Base-by-base conservation (phyloP, 2,113 vertebrate species). In the Pedetes capensis region DNA sequence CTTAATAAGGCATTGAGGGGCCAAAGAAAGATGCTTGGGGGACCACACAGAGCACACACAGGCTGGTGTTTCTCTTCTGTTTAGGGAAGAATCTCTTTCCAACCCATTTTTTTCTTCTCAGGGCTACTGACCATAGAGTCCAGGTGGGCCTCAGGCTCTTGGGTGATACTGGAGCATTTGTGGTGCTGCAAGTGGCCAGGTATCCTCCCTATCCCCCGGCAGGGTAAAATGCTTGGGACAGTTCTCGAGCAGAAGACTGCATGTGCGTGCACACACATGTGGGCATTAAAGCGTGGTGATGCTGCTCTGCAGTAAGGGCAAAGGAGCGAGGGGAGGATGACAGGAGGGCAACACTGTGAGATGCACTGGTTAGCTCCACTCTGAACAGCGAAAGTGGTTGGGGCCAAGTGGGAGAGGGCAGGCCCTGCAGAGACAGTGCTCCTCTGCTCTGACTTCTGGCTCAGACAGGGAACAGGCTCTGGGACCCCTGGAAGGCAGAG, bases 281-380 rank as follows among this genome's bases (percentile, higher is more conserved):
- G 66, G 49, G 78, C 49, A 4, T 66, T 64, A 34, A 88, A 78
- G 23, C 20, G 61, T 5, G 12, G 47, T 17, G 8, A 32, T 5
- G 78, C 49, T 0, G 0, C 14, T 53, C 23, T 69, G 3, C 2
- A 34, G 27, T 10, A 68, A 79, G 74, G 18, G 49, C 34, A 68
- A 23, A 72, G 17, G 69, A 80, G 61, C 0, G 0, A 66, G 51
- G 71, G 49, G 32, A 87, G 42, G 27, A 72, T 34, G n/a, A 20
- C 0, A 0, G 44, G 13, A 61, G 0, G 0, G 0, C 11, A 71
- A 44, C 25, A 4, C 51, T 53, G 12, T 84, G 23, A 20, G 49
- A 32, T n/a, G 74, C 1, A 0, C 4, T 11, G 32, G 23, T 39
- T 59, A 78, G 20, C 82, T 81, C 85, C 44, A 23, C 29, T 37